These are phyloP conservation scores for Eudasyphora cyanicolor DNA, from an alignment of 2,888 invertebrate species.

Conservation along the genomic window DNA sequence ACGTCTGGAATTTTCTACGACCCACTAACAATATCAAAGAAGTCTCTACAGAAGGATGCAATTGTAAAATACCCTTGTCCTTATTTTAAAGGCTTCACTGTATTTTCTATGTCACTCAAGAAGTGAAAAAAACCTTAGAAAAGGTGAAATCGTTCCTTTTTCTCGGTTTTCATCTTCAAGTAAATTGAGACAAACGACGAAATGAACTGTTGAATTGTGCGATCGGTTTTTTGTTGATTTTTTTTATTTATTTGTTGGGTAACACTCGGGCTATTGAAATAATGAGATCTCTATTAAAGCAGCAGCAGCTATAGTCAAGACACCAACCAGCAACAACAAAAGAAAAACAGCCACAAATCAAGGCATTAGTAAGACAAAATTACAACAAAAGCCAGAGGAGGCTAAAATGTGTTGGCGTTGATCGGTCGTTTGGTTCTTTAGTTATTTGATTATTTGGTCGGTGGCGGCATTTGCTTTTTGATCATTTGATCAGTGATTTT, in stretches of 20 bases:
- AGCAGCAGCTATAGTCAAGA: background rate
- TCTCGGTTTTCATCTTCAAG: background rate
- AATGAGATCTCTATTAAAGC: conserved; percentile 33
- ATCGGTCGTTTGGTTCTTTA: background rate
- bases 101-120: background rate
- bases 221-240: background rate
- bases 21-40: no score
- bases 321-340: conserved; percentile 11
- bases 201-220: background rate
- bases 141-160: background rate
- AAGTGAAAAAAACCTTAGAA: background rate
- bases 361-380: conserved; percentile 31
- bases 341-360: conserved; percentile 22
- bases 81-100: background rate
- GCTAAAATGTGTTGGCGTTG: conserved; percentile 35
- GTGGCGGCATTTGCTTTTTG: conserved; percentile 6
- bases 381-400: conserved; percentile 19
- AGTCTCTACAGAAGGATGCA: no score
- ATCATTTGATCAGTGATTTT: conserved; percentile 22
- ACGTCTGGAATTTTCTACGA: no score
- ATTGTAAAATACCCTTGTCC: no score
- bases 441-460: background rate
- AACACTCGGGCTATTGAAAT: conserved; percentile 26
- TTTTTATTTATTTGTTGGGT: conserved; percentile 15
- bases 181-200: conserved; percentile 10